Evolutionary conservation across 2,888 invertebrate genomes (phyloP).

Genomic region (Mythimna albipuncta): DNA sequence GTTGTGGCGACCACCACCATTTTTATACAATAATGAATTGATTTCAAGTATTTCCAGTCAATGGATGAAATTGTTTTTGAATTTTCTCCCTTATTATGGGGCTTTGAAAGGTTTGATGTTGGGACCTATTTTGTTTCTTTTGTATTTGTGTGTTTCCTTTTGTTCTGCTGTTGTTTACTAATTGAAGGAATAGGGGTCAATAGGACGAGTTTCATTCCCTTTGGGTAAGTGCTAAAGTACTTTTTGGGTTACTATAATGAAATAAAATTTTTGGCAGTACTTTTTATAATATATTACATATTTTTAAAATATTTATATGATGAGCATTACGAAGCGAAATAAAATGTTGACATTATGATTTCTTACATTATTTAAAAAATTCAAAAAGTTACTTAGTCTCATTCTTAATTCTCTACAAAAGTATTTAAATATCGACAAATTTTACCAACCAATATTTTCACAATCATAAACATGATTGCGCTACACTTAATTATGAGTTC

Average conservation of each 20-base stretch:
- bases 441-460: neutral
- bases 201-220: neutral
- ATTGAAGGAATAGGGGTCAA: constrained; percentile 9
- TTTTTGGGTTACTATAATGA: no score
- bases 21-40: constrained; percentile 73
- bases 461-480: neutral
- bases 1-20: constrained; percentile 79
- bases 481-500: constrained; percentile 5
- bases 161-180: constrained; percentile 26
- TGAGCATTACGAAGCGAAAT: no score
- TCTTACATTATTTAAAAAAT: neutral
- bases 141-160: neutral
- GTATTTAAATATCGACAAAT: neutral
- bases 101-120: constrained; percentile 14
- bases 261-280: no score
- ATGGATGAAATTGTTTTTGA: constrained; percentile 35
- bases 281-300: neutral
- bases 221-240: neutral
- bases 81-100: constrained; percentile 16
- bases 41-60: constrained; percentile 55
- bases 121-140: constrained; percentile 8
- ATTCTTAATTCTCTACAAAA: neutral
- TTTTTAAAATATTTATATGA: neutral
- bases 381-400: neutral
- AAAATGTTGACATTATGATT: neutral